Conservation (phyloP, 1,140 invertebrate species). For the Meloidogyne floridensis region DNA sequence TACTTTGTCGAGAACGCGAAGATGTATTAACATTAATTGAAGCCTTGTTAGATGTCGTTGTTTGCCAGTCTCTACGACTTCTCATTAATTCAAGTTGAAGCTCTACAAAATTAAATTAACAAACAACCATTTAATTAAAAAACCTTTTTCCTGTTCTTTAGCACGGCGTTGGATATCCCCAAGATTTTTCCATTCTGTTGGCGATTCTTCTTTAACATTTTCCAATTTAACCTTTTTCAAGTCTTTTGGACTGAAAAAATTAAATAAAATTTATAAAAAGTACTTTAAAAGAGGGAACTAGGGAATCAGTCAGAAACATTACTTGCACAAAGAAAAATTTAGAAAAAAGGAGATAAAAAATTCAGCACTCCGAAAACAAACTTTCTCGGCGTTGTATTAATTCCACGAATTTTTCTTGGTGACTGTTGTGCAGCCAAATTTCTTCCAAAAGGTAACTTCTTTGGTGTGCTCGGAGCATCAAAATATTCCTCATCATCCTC, state of each 20-base stretch:
- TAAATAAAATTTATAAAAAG: not conserved
- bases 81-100: conserved; percentile 46
- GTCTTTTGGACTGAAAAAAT: not conserved
- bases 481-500: conserved; percentile 30
- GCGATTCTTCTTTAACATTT: conserved; percentile 14
- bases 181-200: conserved; percentile 30
- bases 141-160: conserved; percentile 42
- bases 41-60: not conserved
- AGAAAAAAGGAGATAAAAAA: not conserved
- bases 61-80: conserved; percentile 24
- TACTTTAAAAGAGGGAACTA: no score
- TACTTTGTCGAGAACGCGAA: conserved; percentile 23
- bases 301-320: no score
- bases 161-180: conserved; percentile 37
- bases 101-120: conserved; percentile 23
- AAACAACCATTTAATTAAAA: not conserved
- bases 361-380: not conserved
- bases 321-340: conserved; percentile 7
- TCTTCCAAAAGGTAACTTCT: conserved; percentile 11
- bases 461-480: conserved; percentile 27
- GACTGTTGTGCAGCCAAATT: not conserved
- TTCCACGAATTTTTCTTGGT: conserved; percentile 9
- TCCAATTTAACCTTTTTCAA: not conserved
- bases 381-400: not conserved
- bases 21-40: not conserved